Base-by-base conservation (phyloP, 2,797 vertebrate genomes). In the Silurus lanzhouensis region DNA sequence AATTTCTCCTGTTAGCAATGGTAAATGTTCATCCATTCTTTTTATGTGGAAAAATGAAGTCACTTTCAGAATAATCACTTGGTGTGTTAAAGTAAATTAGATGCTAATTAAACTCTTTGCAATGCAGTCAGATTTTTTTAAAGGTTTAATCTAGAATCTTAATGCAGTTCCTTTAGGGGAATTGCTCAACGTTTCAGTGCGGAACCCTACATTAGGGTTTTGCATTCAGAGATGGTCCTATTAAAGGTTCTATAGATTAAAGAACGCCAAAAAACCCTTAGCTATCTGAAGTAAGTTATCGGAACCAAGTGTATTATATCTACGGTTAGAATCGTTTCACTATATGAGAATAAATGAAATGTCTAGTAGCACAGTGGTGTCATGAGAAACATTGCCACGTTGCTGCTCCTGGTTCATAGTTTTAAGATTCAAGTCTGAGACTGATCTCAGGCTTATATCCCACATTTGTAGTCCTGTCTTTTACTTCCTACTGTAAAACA, bases 1-100 rank as follows among this genome's bases (percentile, higher is more conserved):
- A 27, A 25, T 17, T 48, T 52, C 14, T 13, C 44, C 6, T 27
- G 63, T 81, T 70, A 22, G 1, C n/a, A 7, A 31, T 46, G 20
- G 31, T 46, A 60, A 79, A 46, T 44, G 76, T 79, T 19, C 10
- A 20, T 20, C 48, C 3, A n/a, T 7, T 57, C 64, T 67, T 64
- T 66, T 81, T 52, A 55, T 68, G 8, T 70, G 6, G 27, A 82
- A 57, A n/a, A 58, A 10, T 22, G 1, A 22, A 79, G 60, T 4
- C 25, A 81, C 64, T 70, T 82, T 55, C 12, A 55, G 31, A 58
- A 52, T 31, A 67, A 58, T 52, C 44, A 60, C n/a, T 83, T 83
- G 19, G 27, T 44, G 66, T 58, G 80, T 31, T 71, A 38, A 82
- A 38, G 27, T 58, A 71, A 60, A 71, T 82, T 68, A 82, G 27